These are phyloP conservation scores for Gasterosteus aculeatus DNA, from an alignment of 2,113 vertebrate species.

Conservation along the genomic window DNA sequence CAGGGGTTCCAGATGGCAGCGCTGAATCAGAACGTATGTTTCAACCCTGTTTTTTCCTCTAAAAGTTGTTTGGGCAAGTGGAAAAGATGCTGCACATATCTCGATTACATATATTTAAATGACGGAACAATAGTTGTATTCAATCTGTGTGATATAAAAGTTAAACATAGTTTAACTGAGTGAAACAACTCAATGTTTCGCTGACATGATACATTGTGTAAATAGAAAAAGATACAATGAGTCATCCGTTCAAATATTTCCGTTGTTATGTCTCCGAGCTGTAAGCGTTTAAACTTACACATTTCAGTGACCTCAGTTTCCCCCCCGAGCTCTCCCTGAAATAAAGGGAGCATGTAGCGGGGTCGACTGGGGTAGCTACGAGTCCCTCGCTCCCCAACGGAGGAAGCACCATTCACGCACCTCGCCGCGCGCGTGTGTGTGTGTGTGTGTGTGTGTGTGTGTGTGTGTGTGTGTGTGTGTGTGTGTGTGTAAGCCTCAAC, in stretches of 20 bases:
- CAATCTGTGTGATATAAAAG: background rate
- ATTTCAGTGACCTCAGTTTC: conserved; percentile 46
- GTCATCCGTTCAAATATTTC: background rate
- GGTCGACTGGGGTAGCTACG: conserved; percentile 63
- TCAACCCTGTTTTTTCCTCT: background rate
- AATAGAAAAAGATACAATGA: background rate
- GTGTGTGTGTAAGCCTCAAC: conserved; percentile 31
- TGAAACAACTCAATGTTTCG: background rate
- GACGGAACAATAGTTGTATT: background rate
- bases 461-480: conserved; percentile 30
- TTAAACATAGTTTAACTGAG: background rate
- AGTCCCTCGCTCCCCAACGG: conserved; percentile 17
- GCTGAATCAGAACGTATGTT: conserved; percentile 10
- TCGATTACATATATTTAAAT: background rate
- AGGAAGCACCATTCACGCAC: conserved; percentile 49
- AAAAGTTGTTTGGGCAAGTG: background rate
- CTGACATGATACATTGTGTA: conserved; percentile 7
- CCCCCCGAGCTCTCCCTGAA: conserved; percentile 55
- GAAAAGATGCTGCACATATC: background rate
- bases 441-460: conserved; percentile 25
- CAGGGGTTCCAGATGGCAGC: conserved; percentile 42
- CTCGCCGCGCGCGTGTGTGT: conserved; percentile 20
- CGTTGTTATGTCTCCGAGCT: conserved; percentile 29
- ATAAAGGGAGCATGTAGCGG: conserved; percentile 45
- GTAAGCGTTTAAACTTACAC: conserved; percentile 24